Conservation (phyloP, 2,888 invertebrate genomes). For the Scaeva pyrastri region DNA sequence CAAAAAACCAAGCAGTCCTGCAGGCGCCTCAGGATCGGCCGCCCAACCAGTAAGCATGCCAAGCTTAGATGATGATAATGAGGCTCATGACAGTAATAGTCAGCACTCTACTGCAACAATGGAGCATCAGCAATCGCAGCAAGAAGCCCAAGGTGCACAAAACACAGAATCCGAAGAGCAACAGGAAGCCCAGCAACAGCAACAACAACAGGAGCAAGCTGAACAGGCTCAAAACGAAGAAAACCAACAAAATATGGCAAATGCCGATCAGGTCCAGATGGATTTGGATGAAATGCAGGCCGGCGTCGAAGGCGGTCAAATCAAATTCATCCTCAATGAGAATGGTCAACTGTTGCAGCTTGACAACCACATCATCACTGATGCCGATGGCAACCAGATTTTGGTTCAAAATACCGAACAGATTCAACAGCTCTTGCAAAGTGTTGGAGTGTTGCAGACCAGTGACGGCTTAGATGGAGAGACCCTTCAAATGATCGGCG, state of each 20-base stretch:
- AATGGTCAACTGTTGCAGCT: conserved; percentile 83
- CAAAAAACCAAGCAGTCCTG: conserved; percentile 46
- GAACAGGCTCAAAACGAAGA: conserved; percentile 74
- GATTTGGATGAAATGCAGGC: conserved; percentile 84
- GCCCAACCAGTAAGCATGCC: conserved; percentile 83
- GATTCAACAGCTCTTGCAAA: conserved; percentile 83
- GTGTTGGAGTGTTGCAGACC: conserved; percentile 83
- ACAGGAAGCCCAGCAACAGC: conserved; percentile 63
- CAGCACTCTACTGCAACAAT: conserved; percentile 75
- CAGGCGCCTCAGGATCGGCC: conserved; percentile 63
- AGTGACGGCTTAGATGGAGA: conserved; percentile 84
- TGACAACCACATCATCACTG: conserved; percentile 84
- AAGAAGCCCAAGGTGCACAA: conserved; percentile 39
- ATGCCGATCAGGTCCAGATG: conserved; percentile 82
- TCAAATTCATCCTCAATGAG: conserved; percentile 84
- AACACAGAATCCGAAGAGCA: conserved; percentile 63
- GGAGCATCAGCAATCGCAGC: conserved; percentile 69
- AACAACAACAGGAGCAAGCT: conserved; percentile 53
- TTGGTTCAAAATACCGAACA: conserved; percentile 84
- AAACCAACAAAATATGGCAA: conserved; percentile 69
- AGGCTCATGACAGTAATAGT: conserved; percentile 78
- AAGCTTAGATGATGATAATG: conserved; percentile 83
- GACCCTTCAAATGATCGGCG: conserved; percentile 84
- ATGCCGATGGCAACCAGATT: conserved; percentile 84
- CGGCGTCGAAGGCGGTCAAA: conserved; percentile 83